phyloP scores from a whole-genome alignment of 2,888 invertebrate species.

The Escarpia spicata region DNA sequence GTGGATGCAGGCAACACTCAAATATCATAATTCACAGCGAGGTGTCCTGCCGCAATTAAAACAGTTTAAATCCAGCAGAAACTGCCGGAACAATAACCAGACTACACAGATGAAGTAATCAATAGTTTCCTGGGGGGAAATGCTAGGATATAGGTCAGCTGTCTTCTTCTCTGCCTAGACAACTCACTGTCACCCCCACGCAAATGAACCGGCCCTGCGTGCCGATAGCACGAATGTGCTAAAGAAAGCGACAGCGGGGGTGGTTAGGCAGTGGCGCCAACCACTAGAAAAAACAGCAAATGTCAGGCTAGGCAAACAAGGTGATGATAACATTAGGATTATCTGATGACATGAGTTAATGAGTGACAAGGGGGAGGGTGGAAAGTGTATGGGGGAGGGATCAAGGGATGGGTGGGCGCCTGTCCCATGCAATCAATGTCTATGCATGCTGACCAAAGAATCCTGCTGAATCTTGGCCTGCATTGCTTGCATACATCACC shows the following conservation, averaged over 20 bases:
- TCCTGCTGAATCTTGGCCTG: background rate
- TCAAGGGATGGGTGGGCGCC: background rate
- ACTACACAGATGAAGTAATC: background rate
- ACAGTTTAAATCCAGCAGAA: slow-evolving; percentile 8
- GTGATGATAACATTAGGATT: background rate
- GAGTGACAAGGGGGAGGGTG: background rate
- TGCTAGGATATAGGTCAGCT: background rate
- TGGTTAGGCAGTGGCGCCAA: background rate
- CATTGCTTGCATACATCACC: background rate
- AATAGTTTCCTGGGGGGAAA: background rate
- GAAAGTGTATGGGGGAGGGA: background rate
- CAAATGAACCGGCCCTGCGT: background rate
- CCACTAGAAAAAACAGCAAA: background rate
- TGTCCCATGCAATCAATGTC: slow-evolving; percentile 8
- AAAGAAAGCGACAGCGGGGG: background rate
- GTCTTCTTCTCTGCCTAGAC: background rate
- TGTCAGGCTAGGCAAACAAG: background rate
- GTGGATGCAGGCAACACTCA: background rate
- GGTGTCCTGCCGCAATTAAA: background rate
- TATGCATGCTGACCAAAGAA: background rate
- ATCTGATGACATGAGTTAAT: background rate
- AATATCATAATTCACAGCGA: background rate
- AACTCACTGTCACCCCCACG: background rate
- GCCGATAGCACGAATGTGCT: background rate
- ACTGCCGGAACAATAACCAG: background rate